phyloP scores from a whole-genome alignment of 2,797 vertebrate species.

The Geotrypetes seraphini region DNA sequence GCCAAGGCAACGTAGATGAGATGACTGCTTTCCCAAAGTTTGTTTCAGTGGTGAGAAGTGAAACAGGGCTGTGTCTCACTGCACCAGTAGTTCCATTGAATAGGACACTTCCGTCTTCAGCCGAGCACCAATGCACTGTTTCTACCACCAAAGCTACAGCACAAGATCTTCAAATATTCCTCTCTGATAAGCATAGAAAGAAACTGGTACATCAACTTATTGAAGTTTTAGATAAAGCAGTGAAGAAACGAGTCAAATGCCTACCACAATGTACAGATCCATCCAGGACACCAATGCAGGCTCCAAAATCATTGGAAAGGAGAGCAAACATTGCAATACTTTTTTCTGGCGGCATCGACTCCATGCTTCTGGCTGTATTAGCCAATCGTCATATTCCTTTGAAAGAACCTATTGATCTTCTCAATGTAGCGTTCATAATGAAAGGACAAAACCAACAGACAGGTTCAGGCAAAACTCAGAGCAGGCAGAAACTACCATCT shows the following conservation, averaged over 20 bases:
- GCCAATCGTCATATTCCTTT: slow-evolving; percentile 72
- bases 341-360: slow-evolving; percentile 92
- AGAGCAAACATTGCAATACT: slow-evolving; percentile 67
- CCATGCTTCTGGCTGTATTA: slow-evolving; percentile 78
- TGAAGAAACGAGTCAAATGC: slow-evolving; percentile 63
- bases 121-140: background rate
- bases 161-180: slow-evolving; percentile 51
- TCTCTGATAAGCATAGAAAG: slow-evolving; percentile 36
- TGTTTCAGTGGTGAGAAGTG: slow-evolving; percentile 40
- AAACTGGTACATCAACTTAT: slow-evolving; percentile 49
- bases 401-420: slow-evolving; percentile 79
- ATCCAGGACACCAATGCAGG: too few species aligned
- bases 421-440: slow-evolving; percentile 87
- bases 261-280: slow-evolving; percentile 29
- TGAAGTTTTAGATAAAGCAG: slow-evolving; percentile 61
- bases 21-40: slow-evolving; percentile 40
- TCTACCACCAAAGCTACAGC: slow-evolving; percentile 8
- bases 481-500: slow-evolving; percentile 15
- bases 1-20: slow-evolving; percentile 3
- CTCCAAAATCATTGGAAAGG: background rate
- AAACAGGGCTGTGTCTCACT: slow-evolving; percentile 41
- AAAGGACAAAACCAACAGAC: slow-evolving; percentile 35
- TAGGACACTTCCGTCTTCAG: slow-evolving; percentile 22
- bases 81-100: slow-evolving; percentile 69
- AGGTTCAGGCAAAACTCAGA: slow-evolving; percentile 19